These are phyloP conservation scores for Abramis brama DNA, from an alignment of 2,113 vertebrate species.

Conservation along the genomic window DNA sequence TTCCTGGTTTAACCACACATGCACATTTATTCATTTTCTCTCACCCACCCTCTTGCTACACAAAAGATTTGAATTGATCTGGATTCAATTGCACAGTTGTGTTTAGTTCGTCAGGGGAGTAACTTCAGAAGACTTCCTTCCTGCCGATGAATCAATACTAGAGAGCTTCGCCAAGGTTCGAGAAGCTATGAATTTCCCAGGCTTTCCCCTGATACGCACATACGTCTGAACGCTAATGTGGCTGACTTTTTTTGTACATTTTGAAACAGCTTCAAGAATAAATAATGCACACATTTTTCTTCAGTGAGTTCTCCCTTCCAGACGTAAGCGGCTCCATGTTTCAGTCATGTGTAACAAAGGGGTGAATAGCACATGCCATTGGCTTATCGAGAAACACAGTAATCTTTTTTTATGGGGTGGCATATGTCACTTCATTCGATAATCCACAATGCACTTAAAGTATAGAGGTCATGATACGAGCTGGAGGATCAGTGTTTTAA, in stretches of 20 bases:
- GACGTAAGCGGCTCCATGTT: background rate
- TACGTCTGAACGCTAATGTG: background rate
- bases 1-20: background rate
- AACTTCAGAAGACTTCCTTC: slow-evolving; percentile 40
- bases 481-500: slow-evolving; percentile 33
- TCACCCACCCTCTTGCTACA: slow-evolving; percentile 29
- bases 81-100: slow-evolving; percentile 22
- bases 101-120: slow-evolving; percentile 23
- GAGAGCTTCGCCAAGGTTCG: background rate
- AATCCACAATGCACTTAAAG: slow-evolving; percentile 46
- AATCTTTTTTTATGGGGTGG: slow-evolving; percentile 38
- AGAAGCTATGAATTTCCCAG: slow-evolving; percentile 29
- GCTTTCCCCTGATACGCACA: slow-evolving; percentile 16
- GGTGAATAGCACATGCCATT: slow-evolving; percentile 20
- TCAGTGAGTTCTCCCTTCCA: background rate
- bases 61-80: slow-evolving; percentile 20
- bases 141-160: slow-evolving; percentile 35
- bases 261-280: background rate
- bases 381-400: background rate
- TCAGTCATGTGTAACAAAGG: slow-evolving; percentile 19
- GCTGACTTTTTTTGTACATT: too few relatives aligned
- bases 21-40: slow-evolving; percentile 46
- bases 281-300: background rate
- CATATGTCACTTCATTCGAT: slow-evolving; percentile 46
- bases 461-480: slow-evolving; percentile 36